phyloP scores from a whole-genome alignment of 2,888 invertebrate species.

The Rhagium mordax region DNA sequence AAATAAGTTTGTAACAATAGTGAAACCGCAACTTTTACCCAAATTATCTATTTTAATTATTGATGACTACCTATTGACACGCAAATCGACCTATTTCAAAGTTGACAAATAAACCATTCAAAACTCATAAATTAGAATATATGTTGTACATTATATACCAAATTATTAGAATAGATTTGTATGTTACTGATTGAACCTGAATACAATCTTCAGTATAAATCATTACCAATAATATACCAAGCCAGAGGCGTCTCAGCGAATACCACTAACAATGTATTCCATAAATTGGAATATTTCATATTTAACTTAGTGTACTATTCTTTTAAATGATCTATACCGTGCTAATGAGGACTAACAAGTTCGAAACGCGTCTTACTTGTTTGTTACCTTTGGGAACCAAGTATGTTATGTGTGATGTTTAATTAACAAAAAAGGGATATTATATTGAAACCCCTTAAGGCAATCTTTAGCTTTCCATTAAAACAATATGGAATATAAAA shows the following conservation, averaged over 20 bases:
- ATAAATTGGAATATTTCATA: background rate
- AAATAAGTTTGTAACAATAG: too few species aligned
- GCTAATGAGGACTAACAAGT: too few species aligned
- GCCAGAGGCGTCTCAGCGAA: background rate
- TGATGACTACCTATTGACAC: background rate
- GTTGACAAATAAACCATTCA: slow-evolving; percentile 12
- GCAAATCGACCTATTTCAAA: background rate
- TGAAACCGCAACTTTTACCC: background rate
- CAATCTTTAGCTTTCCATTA: too few species aligned
- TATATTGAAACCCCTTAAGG: too few species aligned
- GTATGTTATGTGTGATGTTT: too few species aligned
- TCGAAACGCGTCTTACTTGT: too few species aligned
- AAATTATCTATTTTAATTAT: background rate
- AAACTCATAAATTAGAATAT: background rate
- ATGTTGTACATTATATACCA: slow-evolving; percentile 8
- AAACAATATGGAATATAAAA: too few species aligned
- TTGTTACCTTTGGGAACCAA: too few species aligned
- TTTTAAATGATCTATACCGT: too few species aligned
- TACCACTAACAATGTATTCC: too few species aligned
- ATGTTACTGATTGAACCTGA: background rate
- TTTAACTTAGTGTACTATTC: too few species aligned
- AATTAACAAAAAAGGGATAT: too few species aligned
- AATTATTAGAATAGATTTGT: slow-evolving; percentile 20
- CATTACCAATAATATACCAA: background rate
- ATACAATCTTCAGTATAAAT: slow-evolving; percentile 5